phyloP scores from a whole-genome alignment of 2,888 invertebrate genomes.

The Caenorhabditis sp. region DNA sequence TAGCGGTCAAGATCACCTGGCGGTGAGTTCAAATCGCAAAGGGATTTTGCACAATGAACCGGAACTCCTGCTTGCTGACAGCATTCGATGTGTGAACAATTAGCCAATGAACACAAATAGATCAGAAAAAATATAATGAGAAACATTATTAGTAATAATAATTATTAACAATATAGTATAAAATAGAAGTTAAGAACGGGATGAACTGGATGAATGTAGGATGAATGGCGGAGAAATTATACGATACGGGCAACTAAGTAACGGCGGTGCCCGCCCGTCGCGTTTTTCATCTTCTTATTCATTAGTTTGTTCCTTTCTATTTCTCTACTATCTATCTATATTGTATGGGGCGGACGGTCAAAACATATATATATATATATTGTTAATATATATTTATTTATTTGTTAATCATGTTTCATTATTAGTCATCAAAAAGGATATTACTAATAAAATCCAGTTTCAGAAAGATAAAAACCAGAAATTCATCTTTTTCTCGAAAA shows the following conservation, averaged over 20 bases:
- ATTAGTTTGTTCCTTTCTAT: neutral
- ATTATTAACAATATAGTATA: neutral
- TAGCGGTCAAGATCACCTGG: constrained; percentile 59
- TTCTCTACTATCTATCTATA: neutral
- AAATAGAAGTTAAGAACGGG: neutral
- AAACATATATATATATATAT: neutral
- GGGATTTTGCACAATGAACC: constrained; percentile 46
- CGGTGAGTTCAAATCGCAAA: constrained; percentile 58
- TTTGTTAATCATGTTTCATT: neutral
- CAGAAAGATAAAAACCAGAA: neutral
- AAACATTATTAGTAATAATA: neutral
- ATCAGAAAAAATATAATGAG: neutral
- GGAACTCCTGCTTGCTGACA: constrained; percentile 57
- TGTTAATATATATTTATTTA: neutral
- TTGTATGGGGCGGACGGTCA: neutral
- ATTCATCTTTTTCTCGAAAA: neutral
- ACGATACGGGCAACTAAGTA: constrained; percentile 2
- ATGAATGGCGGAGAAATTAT: neutral
- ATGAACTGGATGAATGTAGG: constrained; percentile 5
- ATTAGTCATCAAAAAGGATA: neutral
- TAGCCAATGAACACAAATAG: neutral
- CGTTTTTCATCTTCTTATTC: neutral
- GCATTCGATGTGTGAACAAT: constrained; percentile 33
- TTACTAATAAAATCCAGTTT: neutral
- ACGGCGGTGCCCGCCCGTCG: neutral